Evolutionary conservation across 2,888 invertebrate species (phyloP), one percentile per base, ranked within the genome.

Genomic region (Sarcophaga variegata): DNA sequence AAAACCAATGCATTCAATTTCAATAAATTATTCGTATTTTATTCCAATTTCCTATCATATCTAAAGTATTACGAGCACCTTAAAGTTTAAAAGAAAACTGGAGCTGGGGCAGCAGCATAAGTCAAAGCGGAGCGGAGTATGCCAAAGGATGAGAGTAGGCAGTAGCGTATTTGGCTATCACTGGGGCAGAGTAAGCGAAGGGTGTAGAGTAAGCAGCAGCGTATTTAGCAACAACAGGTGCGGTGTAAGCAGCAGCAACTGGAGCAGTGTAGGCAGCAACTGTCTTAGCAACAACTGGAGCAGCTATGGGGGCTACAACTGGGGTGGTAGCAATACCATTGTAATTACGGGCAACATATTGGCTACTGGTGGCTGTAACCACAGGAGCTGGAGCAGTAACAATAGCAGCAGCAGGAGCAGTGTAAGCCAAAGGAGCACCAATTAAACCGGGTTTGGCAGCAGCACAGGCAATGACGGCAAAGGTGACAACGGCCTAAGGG

Each of bases 391-490:
- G 90, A 89, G 89, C 64, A 22, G 88, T 86, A 49, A 79, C 83
- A 25, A 89, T 77, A 69, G 86, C 87, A 63, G 78, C 79, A n/a
- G 85, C n/a, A 85, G 89, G 62, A 11, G 78, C 71, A 3, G 67
- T 25, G 45, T 66, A 77, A 49, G 82, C 71, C 59, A 76, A 54
- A 17, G 76, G 47, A 14, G 20, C 59, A 67, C 37, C 12, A 54
- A 59, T 49, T 25, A 90, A 81, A n/a, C 89, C 88, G 8, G 90
- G 90, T 69, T 89, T 90, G 74, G 90, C 90, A 49, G 90, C 83
- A 62, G 63, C 90, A 27, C 88, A 89, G 72, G 89, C 90, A 69
- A 90, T 83, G 60, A 90, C 2, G 45, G 90, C 90, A 37, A 90
- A 60, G 79, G 90, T 47, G 22, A 90, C 88, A 37, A 86, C 88